phyloP scores from a whole-genome alignment of 2,797 vertebrate genomes.

The Acestrorhynchus altus region DNA sequence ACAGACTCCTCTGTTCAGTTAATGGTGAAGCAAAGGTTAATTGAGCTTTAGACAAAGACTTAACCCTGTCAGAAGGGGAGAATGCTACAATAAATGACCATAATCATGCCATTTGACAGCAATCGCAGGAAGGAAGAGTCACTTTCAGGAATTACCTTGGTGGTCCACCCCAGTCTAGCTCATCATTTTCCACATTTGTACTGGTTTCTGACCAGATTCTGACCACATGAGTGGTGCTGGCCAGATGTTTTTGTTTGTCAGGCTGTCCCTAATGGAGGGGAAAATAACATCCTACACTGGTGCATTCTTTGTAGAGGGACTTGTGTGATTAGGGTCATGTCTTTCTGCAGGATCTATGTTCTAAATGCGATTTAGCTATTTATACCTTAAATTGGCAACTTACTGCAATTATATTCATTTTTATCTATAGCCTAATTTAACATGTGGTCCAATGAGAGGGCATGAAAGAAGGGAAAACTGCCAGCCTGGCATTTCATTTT shows the following conservation, averaged over 20 bases:
- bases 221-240: neutral
- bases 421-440: constrained; percentile 18
- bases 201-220: neutral
- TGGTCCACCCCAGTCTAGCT: neutral
- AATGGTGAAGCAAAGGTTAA: constrained; percentile 56
- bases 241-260: neutral
- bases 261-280: too few species aligned
- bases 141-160: neutral
- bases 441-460: constrained; percentile 8
- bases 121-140: constrained; percentile 34
- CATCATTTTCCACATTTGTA: neutral
- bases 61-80: constrained; percentile 40
- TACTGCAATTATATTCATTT: constrained; percentile 19
- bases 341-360: too few species aligned
- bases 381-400: neutral
- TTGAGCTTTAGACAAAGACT: constrained; percentile 52
- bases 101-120: constrained; percentile 48
- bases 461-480: constrained; percentile 30
- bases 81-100: constrained; percentile 55
- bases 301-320: too few species aligned
- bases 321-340: too few species aligned
- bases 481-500: constrained; percentile 24
- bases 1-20: constrained; percentile 42
- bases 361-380: too few species aligned
- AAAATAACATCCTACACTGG: too few species aligned